A percentile compares a stretch with the other conserved stretches of the same genome.
Conservation (phyloP, 1,140 invertebrate species). For the Drosophila repleta region DNA sequence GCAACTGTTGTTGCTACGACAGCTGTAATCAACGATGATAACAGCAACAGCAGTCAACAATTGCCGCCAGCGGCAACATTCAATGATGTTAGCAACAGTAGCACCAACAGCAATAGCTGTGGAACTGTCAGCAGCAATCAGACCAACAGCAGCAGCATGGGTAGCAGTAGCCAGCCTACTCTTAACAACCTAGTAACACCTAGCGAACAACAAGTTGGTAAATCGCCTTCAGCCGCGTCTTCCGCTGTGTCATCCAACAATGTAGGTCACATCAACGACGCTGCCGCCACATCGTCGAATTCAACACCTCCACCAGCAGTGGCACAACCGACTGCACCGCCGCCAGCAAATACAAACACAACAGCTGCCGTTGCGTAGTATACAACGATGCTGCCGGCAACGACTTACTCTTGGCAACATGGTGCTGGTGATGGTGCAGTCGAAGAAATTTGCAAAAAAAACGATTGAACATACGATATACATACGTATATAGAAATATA, state of each 20-base stretch:
- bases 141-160: conserved; percentile 68
- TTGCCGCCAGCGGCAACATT: conserved; percentile 74
- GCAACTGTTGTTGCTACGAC: background rate
- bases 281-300: conserved; percentile 26
- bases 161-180: conserved; percentile 54
- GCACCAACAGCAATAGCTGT: conserved; percentile 82
- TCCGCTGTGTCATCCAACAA: conserved; percentile 28
- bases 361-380: conserved; percentile 84
- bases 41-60: conserved; percentile 77
- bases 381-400: conserved; percentile 74
- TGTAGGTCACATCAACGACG: conserved; percentile 49
- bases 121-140: conserved; percentile 79
- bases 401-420: conserved; percentile 69
- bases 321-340: conserved; percentile 59
- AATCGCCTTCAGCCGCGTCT: conserved; percentile 38
- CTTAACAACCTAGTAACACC: conserved; percentile 32
- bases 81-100: conserved; percentile 82
- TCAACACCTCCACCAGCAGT: conserved; percentile 48
- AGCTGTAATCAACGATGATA: conserved; percentile 67
- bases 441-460: conserved; percentile 32
- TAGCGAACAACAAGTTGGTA: conserved; percentile 53
- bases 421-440: conserved; percentile 11
- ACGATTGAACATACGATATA: background rate
- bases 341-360: conserved; percentile 73
- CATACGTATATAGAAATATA: conserved; percentile 1